Conservation (phyloP, 2,888 invertebrate genomes). For the Ennomos erosarius region DNA sequence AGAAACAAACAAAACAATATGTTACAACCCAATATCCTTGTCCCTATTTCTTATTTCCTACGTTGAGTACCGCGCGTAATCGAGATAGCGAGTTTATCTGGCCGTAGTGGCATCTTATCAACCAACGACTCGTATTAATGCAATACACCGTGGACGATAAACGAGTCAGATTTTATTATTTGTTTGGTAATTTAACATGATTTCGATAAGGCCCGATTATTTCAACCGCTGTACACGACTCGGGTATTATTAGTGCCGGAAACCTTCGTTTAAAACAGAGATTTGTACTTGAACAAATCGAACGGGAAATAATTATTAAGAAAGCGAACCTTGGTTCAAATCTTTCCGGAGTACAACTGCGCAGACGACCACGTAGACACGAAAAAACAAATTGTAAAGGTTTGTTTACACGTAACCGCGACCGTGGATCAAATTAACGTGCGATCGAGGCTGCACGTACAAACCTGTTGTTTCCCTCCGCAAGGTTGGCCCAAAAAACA, state of each 20-base stretch:
- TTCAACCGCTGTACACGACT: slow-evolving; percentile 14
- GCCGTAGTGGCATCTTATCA: slow-evolving; percentile 73
- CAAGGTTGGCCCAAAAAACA: slow-evolving; percentile 71
- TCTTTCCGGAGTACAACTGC: slow-evolving; percentile 36
- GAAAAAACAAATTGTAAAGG: slow-evolving; percentile 58
- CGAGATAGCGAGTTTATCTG: slow-evolving; percentile 74
- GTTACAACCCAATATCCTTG: slow-evolving; percentile 73
- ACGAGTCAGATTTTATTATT: slow-evolving; percentile 60
- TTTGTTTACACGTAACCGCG: slow-evolving; percentile 62
- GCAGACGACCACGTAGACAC: slow-evolving; percentile 45
- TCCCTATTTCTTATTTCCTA: slow-evolving; percentile 81
- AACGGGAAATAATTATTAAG: slow-evolving; percentile 29
- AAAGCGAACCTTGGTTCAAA: slow-evolving; percentile 32
- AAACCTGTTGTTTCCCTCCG: slow-evolving; percentile 58
- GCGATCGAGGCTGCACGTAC: slow-evolving; percentile 76
- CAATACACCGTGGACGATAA: slow-evolving; percentile 65
- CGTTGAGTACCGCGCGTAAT: slow-evolving; percentile 69
- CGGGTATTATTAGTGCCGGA: slow-evolving; percentile 24
- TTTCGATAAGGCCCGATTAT: slow-evolving; percentile 45
- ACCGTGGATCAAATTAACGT: slow-evolving; percentile 73
- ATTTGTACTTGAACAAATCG: slow-evolving; percentile 21
- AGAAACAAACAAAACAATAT: slow-evolving; percentile 70
- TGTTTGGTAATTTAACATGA: slow-evolving; percentile 58
- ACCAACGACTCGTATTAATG: slow-evolving; percentile 60
- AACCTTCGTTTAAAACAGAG: slow-evolving; percentile 23